Conservation (phyloP, 1,140 invertebrate species). For the Cydia strobilella region DNA sequence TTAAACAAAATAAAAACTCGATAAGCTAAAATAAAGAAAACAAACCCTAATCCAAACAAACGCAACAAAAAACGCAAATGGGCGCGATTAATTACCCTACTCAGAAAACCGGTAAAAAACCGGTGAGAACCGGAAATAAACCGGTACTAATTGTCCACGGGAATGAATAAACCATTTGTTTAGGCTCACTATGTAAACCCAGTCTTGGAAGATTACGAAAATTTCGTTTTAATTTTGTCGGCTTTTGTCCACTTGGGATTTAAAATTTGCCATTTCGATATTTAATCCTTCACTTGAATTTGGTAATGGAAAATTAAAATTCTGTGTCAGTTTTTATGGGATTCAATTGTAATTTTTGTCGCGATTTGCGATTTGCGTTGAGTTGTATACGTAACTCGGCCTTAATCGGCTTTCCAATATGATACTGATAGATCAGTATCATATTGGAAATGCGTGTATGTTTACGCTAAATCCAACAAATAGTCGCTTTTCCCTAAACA, state of each 20-base stretch:
- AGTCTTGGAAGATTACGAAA: background rate
- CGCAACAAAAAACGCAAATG: background rate
- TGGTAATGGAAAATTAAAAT: background rate
- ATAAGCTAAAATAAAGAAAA: background rate
- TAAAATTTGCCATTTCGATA: background rate
- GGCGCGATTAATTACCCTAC: background rate
- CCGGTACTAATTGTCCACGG: constrained; percentile 8
- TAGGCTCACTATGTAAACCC: background rate
- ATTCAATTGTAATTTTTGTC: background rate
- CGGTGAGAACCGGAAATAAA: background rate
- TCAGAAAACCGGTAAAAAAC: constrained; percentile 1
- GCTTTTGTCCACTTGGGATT: constrained; percentile 6
- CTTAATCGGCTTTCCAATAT: too few species aligned
- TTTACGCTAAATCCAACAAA: too few species aligned
- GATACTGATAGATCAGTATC: too few species aligned
- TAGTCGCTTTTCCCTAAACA: too few species aligned
- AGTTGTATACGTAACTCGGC: too few species aligned
- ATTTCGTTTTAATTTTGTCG: constrained; percentile 11
- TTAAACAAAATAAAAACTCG: too few species aligned
- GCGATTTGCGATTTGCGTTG: background rate
- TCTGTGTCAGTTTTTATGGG: background rate
- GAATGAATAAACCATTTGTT: constrained; percentile 3
- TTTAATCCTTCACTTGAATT: background rate
- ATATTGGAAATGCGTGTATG: too few species aligned
- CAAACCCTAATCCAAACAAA: background rate